Conservation (phyloP, 2,888 invertebrate genomes). For the Thecocarcelia acutangulata region DNA sequence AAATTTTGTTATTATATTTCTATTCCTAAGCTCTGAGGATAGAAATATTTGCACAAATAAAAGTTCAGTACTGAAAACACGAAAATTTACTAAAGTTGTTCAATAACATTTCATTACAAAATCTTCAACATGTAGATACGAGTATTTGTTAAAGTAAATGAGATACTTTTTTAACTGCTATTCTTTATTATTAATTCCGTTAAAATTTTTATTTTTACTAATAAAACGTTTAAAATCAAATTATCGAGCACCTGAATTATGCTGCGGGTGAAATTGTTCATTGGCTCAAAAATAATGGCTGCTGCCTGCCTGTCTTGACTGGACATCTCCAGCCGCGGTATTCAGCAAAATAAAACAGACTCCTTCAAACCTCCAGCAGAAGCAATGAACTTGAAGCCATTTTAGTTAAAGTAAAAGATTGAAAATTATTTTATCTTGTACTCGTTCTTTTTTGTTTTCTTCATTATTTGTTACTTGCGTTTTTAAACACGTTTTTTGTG, state of each 20-base stretch:
- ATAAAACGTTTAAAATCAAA: slow-evolving; percentile 1
- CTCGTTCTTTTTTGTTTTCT: slow-evolving; percentile 46
- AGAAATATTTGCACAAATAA: neutral
- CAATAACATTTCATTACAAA: no score
- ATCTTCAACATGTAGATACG: no score
- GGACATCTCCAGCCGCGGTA: neutral
- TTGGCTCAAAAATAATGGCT: slow-evolving; percentile 82
- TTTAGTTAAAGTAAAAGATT: slow-evolving; percentile 6
- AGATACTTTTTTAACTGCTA: neutral
- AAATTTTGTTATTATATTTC: neutral
- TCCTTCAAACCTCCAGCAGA: neutral
- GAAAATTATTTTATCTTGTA: slow-evolving; percentile 4
- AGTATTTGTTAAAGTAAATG: no score
- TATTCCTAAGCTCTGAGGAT: neutral
- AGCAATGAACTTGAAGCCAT: slow-evolving; percentile 35
- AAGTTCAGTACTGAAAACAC: no score
- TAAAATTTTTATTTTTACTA: neutral
- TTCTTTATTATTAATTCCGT: neutral
- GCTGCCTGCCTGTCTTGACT: slow-evolving; percentile 71
- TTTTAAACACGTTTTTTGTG: slow-evolving; percentile 12
- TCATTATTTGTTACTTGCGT: slow-evolving; percentile 12
- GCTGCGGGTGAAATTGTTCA: slow-evolving; percentile 82
- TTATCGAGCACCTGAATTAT: slow-evolving; percentile 62
- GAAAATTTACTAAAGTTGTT: no score
- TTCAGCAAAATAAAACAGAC: neutral